Evolutionary conservation across 2,113 vertebrate genomes (phyloP).

Genomic region (Tragelaphus buxtoni): DNA sequence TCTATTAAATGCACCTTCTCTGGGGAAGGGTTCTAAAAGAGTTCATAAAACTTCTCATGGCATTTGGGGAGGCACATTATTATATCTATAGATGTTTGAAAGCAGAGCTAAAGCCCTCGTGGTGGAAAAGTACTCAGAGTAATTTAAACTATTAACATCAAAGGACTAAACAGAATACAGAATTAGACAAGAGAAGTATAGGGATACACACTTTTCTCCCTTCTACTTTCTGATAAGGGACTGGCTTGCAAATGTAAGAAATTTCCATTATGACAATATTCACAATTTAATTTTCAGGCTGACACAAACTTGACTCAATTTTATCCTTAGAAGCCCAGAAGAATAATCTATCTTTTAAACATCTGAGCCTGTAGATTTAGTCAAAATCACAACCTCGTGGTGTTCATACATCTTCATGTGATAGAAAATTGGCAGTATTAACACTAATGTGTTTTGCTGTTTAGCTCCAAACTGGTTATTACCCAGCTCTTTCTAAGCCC

Average conservation of each 20-base stretch:
- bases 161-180: conserved; percentile 58
- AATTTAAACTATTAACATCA: conserved; percentile 68
- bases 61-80: conserved; percentile 35
- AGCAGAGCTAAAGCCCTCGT: conserved; percentile 16
- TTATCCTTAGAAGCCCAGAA: conserved; percentile 60
- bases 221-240: not conserved
- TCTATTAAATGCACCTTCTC: conserved; percentile 71
- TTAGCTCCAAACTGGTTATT: conserved; percentile 60
- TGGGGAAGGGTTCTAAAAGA: conserved; percentile 63
- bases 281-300: conserved; percentile 50
- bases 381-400: conserved; percentile 41
- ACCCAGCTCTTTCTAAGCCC: conserved; percentile 41
- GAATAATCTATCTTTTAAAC: conserved; percentile 61
- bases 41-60: conserved; percentile 65
- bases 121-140: conserved; percentile 44
- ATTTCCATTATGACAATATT: conserved; percentile 41
- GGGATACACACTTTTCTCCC: not conserved
- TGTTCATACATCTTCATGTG: conserved; percentile 44
- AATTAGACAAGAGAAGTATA: conserved; percentile 41
- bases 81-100: conserved; percentile 43
- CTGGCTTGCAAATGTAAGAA: conserved; percentile 12
- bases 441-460: conserved; percentile 59
- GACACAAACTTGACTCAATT: conserved; percentile 57
- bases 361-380: conserved; percentile 24
- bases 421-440: conserved; percentile 52